A percentile compares a stretch with the other conserved stretches of the same genome.
Conservation (phyloP, 2,888 invertebrate species). For the Drosophila greeni region DNA sequence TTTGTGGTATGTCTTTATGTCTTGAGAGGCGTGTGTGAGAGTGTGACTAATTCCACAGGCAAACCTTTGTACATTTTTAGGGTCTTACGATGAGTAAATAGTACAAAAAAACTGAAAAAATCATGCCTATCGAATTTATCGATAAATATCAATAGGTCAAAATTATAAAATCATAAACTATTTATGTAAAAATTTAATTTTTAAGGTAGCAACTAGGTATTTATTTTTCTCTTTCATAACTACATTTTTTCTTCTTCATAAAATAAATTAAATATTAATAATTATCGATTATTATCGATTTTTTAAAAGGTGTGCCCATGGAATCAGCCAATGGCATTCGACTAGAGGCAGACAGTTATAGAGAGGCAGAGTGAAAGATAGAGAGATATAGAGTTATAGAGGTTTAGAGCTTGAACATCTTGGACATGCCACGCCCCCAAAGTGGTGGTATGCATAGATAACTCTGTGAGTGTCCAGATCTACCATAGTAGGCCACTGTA, state of each 20-base stretch:
- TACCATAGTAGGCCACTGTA: slow-evolving; percentile 79
- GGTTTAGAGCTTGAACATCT: slow-evolving; percentile 56
- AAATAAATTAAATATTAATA: neutral
- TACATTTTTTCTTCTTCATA: too few relatives aligned
- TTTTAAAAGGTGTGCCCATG: neutral
- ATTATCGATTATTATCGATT: neutral
- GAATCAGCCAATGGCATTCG: slow-evolving; percentile 40
- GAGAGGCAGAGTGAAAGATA: slow-evolving; percentile 31
- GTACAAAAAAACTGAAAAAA: neutral
- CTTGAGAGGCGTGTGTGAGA: slow-evolving; percentile 17
- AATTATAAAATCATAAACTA: neutral
- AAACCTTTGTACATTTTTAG: neutral
- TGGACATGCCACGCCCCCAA: slow-evolving; percentile 41
- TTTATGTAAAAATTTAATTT: neutral
- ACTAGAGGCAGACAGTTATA: slow-evolving; percentile 24
- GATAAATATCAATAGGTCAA: neutral
- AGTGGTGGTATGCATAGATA: slow-evolving; percentile 31
- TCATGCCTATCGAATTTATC: neutral
- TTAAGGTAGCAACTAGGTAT: neutral
- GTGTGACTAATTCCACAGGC: neutral
- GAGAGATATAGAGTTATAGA: slow-evolving; percentile 58
- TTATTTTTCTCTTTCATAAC: too few relatives aligned
- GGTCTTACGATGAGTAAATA: neutral
- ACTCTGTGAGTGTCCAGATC: slow-evolving; percentile 76
- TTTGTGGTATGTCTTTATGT: slow-evolving; percentile 21